Base-by-base conservation (phyloP, 2,888 invertebrate species). In the Bombylius discolor region DNA sequence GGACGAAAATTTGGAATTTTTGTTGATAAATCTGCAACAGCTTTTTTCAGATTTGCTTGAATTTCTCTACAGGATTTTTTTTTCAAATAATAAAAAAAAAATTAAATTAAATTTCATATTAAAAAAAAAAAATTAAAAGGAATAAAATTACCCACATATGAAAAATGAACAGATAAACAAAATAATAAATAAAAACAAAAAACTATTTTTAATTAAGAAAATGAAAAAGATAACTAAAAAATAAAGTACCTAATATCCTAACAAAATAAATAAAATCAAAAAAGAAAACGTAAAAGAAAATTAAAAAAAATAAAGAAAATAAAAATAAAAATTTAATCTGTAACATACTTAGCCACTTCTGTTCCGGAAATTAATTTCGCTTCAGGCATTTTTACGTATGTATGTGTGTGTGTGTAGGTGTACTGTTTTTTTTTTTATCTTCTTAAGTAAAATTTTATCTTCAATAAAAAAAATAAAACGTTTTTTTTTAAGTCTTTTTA, bases 271-370 rank as follows among this genome's bases (percentile, higher is more conserved):
- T n/a, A 47, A 8, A 44, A n/a, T 3, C 3, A 45, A 39, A 36
- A 7, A 36, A 36, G 34, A 36, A 36, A 36, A 3, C 34, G n/a
- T n/a, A n/a, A n/a, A n/a, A n/a, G n/a, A n/a, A n/a, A n/a, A n/a
- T 39, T 39, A 5, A 9, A 9, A 9, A 9, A 39, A 8, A n/a
- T n/a, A n/a, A n/a, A n/a, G n/a, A n/a, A 23, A 23, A 23, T 23
- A 23, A 23, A 23, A 23, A 23, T 47, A 31, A n/a, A n/a, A 46
- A 48, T 34, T 49, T 39, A 14, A 52, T 14, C 39, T 45, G 12
- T 32, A 66, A 74, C 74, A 78, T 79, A 88, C 88, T 80, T 79
- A 58, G 88, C 81, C 58, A 85, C 74, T 69, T 80, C 75, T 4
- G 80, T 82, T 66, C 87, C 87, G 52, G 84, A 86, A 63, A 87